Percentiles rank a stretch among this genome's conserved stretches.
phyloP scores from a whole-genome alignment of 1,140 invertebrate genomes.

The Drosophila bocki region DNA sequence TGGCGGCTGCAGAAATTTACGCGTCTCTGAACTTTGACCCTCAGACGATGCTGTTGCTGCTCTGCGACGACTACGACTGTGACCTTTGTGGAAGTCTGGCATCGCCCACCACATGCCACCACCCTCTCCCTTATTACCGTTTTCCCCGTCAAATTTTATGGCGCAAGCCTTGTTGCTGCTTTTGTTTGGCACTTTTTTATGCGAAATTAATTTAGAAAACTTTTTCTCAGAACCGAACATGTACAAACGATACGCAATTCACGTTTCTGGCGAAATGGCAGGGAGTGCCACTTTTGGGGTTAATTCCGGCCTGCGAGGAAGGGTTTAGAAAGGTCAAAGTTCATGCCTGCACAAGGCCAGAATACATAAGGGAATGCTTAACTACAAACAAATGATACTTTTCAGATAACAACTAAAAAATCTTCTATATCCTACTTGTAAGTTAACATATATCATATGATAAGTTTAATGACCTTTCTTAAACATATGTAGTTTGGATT shows the following conservation, averaged over 20 bases:
- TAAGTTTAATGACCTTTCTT: neutral
- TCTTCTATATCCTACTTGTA: no score
- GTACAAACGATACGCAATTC: slow-evolving; percentile 37
- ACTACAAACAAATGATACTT: neutral
- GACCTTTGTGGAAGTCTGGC: slow-evolving; percentile 61
- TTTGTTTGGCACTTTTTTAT: slow-evolving; percentile 64
- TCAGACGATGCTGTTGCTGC: slow-evolving; percentile 44
- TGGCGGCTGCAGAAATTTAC: slow-evolving; percentile 54
- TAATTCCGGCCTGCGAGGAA: slow-evolving; percentile 10
- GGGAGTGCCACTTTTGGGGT: slow-evolving; percentile 28
- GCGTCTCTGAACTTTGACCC: slow-evolving; percentile 78
- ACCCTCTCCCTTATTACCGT: neutral
- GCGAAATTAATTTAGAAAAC: slow-evolving; percentile 79
- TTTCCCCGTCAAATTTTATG: slow-evolving; percentile 59
- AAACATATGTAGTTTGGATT: neutral
- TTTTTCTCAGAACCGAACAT: slow-evolving; percentile 52
- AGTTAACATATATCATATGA: no score
- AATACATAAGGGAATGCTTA: neutral
- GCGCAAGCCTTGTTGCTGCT: slow-evolving; percentile 24
- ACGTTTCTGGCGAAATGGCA: slow-evolving; percentile 2
- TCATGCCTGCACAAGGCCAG: slow-evolving; percentile 6
- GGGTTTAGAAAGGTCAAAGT: slow-evolving; percentile 33
- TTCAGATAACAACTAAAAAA: no score
- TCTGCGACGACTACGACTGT: slow-evolving; percentile 28
- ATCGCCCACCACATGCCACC: slow-evolving; percentile 13